phyloP scores from a whole-genome alignment of 2,113 vertebrate species.

The Nothocercus nigrocapillus region DNA sequence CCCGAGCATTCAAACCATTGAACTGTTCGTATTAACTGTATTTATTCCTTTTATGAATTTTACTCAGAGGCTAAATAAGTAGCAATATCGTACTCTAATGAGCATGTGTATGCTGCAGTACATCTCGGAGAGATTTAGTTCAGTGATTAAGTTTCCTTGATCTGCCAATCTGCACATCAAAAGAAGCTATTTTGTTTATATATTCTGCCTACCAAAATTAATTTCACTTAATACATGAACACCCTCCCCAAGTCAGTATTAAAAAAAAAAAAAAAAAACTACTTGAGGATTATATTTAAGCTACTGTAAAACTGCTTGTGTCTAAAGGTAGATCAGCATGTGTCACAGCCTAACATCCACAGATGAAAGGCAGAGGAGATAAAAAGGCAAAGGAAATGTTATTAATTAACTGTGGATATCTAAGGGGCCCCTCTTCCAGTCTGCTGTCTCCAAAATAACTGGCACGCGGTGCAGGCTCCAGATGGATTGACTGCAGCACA shows the following conservation, averaged over 20 bases:
- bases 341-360: not conserved
- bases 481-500: not conserved
- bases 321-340: slow-evolving; percentile 33
- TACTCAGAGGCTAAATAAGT: slow-evolving; percentile 19
- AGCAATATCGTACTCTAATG: slow-evolving; percentile 39
- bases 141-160: slow-evolving; percentile 53
- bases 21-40: slow-evolving; percentile 1
- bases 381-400: slow-evolving; percentile 55
- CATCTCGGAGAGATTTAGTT: slow-evolving; percentile 40
- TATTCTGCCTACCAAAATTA: slow-evolving; percentile 36
- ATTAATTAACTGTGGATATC: slow-evolving; percentile 37
- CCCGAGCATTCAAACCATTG: not conserved
- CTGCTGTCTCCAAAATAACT: slow-evolving; percentile 4
- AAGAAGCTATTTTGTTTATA: slow-evolving; percentile 58
- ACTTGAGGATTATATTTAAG: slow-evolving; percentile 37
- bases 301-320: not conserved
- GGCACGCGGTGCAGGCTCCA: not conserved
- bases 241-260: not conserved
- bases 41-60: slow-evolving; percentile 37
- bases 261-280: not conserved
- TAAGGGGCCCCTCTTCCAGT: not conserved
- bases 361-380: slow-evolving; percentile 63
- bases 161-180: slow-evolving; percentile 65
- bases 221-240: not conserved
- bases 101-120: not conserved